phyloP scores from a whole-genome alignment of 2,797 vertebrate genomes.

The Eurystomus glaucurus region DNA sequence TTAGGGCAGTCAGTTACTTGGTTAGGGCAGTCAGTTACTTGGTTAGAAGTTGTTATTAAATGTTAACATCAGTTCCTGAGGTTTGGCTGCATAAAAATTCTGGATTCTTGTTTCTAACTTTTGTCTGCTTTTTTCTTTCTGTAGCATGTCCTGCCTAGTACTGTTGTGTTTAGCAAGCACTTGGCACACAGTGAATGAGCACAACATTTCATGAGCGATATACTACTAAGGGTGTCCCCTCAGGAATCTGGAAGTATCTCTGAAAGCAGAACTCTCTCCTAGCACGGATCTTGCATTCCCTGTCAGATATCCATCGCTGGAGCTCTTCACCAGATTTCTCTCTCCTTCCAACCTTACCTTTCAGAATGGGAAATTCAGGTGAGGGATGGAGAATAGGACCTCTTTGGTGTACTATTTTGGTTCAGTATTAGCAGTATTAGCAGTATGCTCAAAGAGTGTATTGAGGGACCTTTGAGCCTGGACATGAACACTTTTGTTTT shows the following conservation, averaged over 20 bases:
- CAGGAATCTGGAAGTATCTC: not conserved
- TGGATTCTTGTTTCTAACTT: not conserved
- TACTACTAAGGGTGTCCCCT: fast-evolving
- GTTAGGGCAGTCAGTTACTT: no score
- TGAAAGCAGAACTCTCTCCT: not conserved
- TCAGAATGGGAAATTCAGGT: not conserved
- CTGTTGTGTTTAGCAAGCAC: fast-evolving
- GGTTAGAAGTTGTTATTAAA: conserved; percentile 20
- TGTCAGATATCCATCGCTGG: fast-evolving
- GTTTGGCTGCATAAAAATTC: not conserved
- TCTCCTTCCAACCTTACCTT: not conserved
- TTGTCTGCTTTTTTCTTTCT: not conserved
- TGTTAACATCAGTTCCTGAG: conserved; percentile 16
- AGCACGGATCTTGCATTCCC: fast-evolving
- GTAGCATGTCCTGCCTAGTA: not conserved
- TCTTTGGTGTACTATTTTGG: fast-evolving
- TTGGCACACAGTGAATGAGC: not conserved
- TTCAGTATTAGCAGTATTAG: not conserved
- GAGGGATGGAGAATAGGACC: not conserved
- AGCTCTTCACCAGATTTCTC: not conserved
- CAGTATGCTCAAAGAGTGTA: not conserved
- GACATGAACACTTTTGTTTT: conserved; percentile 23
- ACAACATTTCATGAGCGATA: not conserved
- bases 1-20: not conserved
- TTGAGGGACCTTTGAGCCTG: not conserved